Conservation (phyloP, 92 coral and sea anemone genomes). For the Parazoanthus atlanticus region DNA sequence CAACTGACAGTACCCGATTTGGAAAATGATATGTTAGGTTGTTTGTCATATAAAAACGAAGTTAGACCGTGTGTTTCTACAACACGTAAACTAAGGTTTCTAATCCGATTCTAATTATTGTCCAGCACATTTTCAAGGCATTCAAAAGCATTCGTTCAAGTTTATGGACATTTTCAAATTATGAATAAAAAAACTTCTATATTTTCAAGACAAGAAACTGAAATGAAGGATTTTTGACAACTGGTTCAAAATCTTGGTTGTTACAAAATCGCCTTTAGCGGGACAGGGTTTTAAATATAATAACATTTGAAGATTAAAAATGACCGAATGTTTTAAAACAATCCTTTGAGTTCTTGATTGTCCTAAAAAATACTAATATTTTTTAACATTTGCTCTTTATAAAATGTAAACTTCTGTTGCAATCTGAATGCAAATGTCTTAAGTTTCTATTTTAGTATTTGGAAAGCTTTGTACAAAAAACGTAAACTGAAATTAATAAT, state of each 20-base stretch:
- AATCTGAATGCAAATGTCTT: too few species aligned
- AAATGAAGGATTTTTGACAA: too few species aligned
- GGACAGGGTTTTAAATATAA: not conserved
- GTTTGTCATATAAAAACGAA: not conserved
- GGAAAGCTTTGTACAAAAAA: too few species aligned
- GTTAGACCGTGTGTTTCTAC: not conserved
- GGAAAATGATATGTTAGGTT: not conserved
- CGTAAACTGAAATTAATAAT: too few species aligned
- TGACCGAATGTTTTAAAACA: not conserved
- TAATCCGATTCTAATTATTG: not conserved
- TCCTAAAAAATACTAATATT: not conserved
- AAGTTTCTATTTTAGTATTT: too few species aligned
- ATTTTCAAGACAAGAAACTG: not conserved
- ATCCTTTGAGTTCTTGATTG: not conserved
- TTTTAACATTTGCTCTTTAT: not conserved
- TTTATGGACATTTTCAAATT: too few species aligned
- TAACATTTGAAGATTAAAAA: not conserved
- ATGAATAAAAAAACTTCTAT: not conserved
- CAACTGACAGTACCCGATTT: not conserved
- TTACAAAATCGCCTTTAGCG: not conserved
- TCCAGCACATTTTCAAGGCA: not conserved
- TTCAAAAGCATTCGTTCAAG: not conserved
- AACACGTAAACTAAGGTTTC: too few species aligned
- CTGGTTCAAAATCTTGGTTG: not conserved
- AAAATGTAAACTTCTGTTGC: not conserved